Percentiles rank a stretch among this genome's conserved stretches.
Conservation (phyloP, 2,797 vertebrate species). For the Thaleichthys pacificus region DNA sequence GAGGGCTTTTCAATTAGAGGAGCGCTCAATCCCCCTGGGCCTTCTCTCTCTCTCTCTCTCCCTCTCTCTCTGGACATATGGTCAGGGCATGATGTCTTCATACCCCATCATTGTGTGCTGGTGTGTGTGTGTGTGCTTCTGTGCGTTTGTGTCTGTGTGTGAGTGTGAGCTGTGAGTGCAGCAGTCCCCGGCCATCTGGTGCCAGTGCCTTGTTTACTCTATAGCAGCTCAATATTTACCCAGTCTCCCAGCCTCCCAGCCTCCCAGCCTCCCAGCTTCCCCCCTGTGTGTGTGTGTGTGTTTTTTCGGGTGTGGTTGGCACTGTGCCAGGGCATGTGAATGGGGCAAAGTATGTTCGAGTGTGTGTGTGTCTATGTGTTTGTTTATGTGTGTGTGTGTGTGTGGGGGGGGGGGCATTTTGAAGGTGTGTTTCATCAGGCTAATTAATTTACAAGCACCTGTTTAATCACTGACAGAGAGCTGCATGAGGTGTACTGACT, state of each 20-base stretch:
- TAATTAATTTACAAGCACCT: conserved; percentile 92
- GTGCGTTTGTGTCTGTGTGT: conserved; percentile 1
- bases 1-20: conserved; percentile 88
- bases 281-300: conserved; percentile 33
- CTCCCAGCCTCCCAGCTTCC: conserved; percentile 32
- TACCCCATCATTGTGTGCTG: conserved; percentile 49
- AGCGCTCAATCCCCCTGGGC: conserved; percentile 74
- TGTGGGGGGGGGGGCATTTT: conserved; percentile 75
- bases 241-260: conserved; percentile 78
- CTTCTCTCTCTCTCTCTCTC: conserved; percentile 40
- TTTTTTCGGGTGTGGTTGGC: conserved; percentile 10
- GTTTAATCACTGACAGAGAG: conserved; percentile 78
- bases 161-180: conserved; percentile 55
- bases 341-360: conserved; percentile 61
- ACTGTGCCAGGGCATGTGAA: conserved; percentile 62
- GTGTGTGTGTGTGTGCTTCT: conserved; percentile 25
- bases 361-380: conserved; percentile 16
- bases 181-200: conserved; percentile 87
- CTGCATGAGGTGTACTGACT: background rate
- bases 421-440: conserved; percentile 86
- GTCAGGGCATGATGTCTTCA: conserved; percentile 75
- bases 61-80: background rate
- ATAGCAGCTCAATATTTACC: conserved; percentile 95
- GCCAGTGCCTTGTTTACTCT: conserved; percentile 84
- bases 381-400: conserved; percentile 78